phyloP scores from a whole-genome alignment of 2,797 vertebrate species.

The Cetoscarus ocellatus region DNA sequence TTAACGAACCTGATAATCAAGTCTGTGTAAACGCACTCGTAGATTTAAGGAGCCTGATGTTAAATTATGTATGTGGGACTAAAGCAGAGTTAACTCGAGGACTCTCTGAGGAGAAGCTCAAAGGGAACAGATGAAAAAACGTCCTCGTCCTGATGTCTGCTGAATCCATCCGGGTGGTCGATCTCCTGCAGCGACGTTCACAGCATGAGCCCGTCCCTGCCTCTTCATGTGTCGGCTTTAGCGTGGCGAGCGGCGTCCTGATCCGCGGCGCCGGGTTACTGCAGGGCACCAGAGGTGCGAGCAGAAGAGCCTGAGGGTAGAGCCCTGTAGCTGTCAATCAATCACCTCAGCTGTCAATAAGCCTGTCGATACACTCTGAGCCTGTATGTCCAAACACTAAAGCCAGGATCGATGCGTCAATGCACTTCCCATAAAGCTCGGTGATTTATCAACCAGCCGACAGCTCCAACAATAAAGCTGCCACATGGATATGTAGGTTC shows the following conservation, averaged over 20 bases:
- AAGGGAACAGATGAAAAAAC: conserved; percentile 37
- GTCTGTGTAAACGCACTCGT: too few species aligned
- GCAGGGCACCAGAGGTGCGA: not conserved
- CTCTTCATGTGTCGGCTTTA: conserved; percentile 27
- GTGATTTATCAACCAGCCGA: conserved; percentile 63
- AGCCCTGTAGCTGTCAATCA: conserved; percentile 53
- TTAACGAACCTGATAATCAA: too few species aligned
- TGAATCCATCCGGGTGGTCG: conserved; percentile 17
- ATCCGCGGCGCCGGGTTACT: conserved; percentile 6
- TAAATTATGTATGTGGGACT: conserved; percentile 38
- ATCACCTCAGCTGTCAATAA: conserved; percentile 62
- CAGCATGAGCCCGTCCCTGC: conserved; percentile 33
- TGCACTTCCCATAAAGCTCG: conserved; percentile 62
- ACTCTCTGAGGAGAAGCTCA: conserved; percentile 20
- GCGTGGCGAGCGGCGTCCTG: not conserved
- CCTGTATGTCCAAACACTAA: conserved; percentile 62
- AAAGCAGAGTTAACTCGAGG: too few species aligned
- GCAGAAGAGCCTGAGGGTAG: conserved; percentile 1
- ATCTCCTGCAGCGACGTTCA: conserved; percentile 29
- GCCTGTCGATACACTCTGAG: conserved; percentile 56
- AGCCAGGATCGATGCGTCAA: conserved; percentile 58
- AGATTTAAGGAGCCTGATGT: not conserved
- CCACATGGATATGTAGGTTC: conserved; percentile 67
- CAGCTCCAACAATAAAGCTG: conserved; percentile 72
- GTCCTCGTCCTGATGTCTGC: conserved; percentile 14